These are phyloP conservation scores for Rhynchotus rufescens DNA, from an alignment of 2,797 vertebrate genomes.

Conservation along the genomic window DNA sequence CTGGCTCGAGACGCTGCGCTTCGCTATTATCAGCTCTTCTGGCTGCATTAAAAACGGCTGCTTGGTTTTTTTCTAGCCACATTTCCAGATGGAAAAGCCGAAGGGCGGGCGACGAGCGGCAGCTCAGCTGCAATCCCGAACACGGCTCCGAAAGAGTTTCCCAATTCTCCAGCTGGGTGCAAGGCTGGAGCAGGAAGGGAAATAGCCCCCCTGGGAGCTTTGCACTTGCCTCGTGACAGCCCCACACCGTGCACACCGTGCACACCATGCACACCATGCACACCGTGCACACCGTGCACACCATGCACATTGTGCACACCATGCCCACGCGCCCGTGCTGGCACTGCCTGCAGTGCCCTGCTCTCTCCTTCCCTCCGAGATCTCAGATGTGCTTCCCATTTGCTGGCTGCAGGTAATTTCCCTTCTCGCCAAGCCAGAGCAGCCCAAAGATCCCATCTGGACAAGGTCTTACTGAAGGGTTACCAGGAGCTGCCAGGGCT, in stretches of 20 bases:
- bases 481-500: background rate
- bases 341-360: too few species aligned
- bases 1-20: accelerated
- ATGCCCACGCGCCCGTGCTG: too few species aligned
- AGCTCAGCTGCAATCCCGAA: background rate
- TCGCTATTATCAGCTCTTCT: background rate
- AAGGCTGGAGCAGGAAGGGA: background rate
- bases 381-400: background rate
- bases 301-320: background rate
- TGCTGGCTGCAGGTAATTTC: background rate
- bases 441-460: background rate
- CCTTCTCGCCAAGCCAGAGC: background rate
- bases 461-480: background rate
- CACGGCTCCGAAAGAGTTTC: background rate
- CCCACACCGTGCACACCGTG: background rate
- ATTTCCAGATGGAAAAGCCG: background rate
- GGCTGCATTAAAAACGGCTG: accelerated
- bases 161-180: background rate
- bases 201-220: background rate
- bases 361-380: too few species aligned
- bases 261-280: background rate
- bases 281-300: background rate
- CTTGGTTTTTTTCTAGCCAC: background rate
- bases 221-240: background rate
- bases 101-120: background rate